Base-by-base conservation (phyloP, 2,888 invertebrate species). In the Cephus runcator region DNA sequence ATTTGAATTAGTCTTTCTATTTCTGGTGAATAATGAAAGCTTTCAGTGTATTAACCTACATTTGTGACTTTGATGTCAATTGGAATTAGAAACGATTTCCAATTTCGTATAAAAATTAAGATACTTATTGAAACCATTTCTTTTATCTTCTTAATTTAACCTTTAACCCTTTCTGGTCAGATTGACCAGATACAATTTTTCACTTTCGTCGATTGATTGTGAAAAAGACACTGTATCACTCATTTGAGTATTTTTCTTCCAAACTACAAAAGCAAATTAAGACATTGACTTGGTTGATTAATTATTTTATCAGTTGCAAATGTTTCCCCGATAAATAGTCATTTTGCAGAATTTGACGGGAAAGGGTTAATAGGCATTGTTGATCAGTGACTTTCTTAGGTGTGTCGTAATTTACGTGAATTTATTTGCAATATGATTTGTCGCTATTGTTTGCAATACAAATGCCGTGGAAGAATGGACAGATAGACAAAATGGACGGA, bases 1-100 rank as follows among this genome's bases (percentile, higher is more conserved):
- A 78, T 80, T 83, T 73, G 23, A 23, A 56, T 56, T 9, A 56
- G 15, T 56, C 56, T 56, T 56, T 56, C 23, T 56, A 56, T 56
- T 56, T 56, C 56, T 56, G 56, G 56, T 56, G 56, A 56, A 56
- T 23, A 56, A 23, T 56, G 56, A 56, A 56, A 56, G 56, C 56
- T 15, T 56, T 56, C 9, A 9, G 9, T 56, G 56, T 23, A 23
- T 23, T 56, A 56, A 56, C 23, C 23, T 23, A 56, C 23, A 23
- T 56, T 56, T 9, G 23, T 23, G 56, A 15, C 23, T 23, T 56
- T 56, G 1, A 23, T 56, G 23, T 23, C 1, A 56, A 23, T 56
- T 23, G 56, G 2, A 23, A 56, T 56, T 56, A 56, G 56, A 56
- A 56, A 6, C 56, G 9, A 56, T 56, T 0, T 23, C 56, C 9